phyloP scores from a whole-genome alignment of 37 sponge, comb jelly and placozoan genomes.

The Halichondria panicea region DNA sequence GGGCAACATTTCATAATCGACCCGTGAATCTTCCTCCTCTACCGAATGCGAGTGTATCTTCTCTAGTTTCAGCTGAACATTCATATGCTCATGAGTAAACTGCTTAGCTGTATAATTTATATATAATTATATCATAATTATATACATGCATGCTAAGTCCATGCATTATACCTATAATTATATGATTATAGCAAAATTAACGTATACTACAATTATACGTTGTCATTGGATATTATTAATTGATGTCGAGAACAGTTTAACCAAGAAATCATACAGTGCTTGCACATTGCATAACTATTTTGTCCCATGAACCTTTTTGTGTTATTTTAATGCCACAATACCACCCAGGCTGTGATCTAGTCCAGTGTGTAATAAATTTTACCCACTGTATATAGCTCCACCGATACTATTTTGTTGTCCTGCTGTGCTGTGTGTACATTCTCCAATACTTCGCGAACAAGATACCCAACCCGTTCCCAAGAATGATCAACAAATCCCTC shows the following conservation, averaged over 20 bases:
- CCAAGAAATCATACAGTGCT: not conserved
- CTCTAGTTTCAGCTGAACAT: constrained; percentile 2
- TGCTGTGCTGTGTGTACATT: not conserved
- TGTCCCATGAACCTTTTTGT: not conserved
- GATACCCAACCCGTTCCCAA: not conserved
- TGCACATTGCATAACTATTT: not conserved
- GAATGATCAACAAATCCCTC: not conserved
- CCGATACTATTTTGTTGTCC: not conserved
- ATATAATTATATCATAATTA: not conserved
- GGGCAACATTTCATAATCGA: constrained; percentile 1
- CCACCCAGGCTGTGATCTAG: not conserved
- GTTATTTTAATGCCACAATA: not conserved
- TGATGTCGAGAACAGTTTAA: too few relatives aligned
- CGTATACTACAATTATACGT: not conserved
- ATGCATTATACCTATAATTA: not conserved
- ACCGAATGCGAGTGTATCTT: not conserved
- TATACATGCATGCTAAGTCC: not conserved
- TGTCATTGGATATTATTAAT: too few relatives aligned
- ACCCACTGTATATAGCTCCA: not conserved
- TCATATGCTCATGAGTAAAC: constrained; percentile 4
- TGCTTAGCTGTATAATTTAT: not conserved
- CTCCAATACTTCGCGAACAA: not conserved
- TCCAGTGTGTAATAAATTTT: constrained; percentile 1
- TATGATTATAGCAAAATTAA: not conserved
- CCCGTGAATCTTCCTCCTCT: constrained; percentile 26